These are phyloP conservation scores for Osmoderma eremita DNA, from an alignment of 2,888 invertebrate genomes.

Conservation along the genomic window DNA sequence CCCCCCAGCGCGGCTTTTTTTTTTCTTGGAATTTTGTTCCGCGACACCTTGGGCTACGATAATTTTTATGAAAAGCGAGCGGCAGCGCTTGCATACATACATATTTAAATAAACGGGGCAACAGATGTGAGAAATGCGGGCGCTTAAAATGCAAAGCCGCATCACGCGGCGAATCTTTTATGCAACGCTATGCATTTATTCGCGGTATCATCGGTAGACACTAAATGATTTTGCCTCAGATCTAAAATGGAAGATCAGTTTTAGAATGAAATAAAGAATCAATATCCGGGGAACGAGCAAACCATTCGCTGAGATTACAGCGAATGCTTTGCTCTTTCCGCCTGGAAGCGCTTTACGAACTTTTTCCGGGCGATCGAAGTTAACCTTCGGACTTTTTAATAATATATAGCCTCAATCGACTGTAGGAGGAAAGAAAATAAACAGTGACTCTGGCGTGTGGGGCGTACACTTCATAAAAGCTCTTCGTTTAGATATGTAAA, in stretches of 20 bases:
- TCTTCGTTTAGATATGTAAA: too few relatives aligned
- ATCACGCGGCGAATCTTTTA: background rate
- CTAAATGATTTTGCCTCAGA: background rate
- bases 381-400: slow-evolving; percentile 1
- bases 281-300: background rate
- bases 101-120: background rate
- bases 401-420: background rate
- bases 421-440: background rate
- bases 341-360: too few relatives aligned
- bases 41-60: slow-evolving; percentile 16
- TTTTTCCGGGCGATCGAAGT: too few relatives aligned
- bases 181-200: background rate
- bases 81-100: slow-evolving; percentile 5
- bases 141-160: slow-evolving; percentile 8
- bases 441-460: background rate
- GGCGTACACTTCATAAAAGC: too few relatives aligned
- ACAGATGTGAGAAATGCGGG: slow-evolving; percentile 11
- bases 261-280: slow-evolving; percentile 3
- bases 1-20: background rate
- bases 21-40: background rate
- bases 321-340: too few relatives aligned
- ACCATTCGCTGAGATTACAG: too few relatives aligned
- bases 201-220: background rate
- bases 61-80: slow-evolving; percentile 20
- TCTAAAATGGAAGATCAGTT: background rate